phyloP scores from a whole-genome alignment of 2,888 invertebrate species.

The Ypsolopha scabrella region DNA sequence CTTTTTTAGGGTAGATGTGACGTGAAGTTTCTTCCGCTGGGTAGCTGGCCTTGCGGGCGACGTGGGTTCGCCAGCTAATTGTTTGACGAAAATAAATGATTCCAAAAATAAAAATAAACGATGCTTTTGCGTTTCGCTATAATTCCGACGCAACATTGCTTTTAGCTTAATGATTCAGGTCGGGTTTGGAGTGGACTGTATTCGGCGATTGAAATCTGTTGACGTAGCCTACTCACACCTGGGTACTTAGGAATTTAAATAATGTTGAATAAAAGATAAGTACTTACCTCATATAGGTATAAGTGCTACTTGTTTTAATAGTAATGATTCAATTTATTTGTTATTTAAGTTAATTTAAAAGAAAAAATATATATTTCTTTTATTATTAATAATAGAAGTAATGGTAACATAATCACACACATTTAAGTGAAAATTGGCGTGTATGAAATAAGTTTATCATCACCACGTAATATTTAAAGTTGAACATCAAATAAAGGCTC shows the following conservation, averaged over 20 bases:
- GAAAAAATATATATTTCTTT: background rate
- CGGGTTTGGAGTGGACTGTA: background rate
- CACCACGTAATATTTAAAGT: too few species aligned
- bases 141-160: conserved; percentile 48
- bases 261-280: background rate
- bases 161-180: conserved; percentile 22
- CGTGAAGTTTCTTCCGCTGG: conserved; percentile 53
- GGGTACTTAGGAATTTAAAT: background rate
- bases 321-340: too few species aligned
- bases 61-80: conserved; percentile 52
- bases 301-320: background rate
- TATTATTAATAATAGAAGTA: conserved; percentile 9
- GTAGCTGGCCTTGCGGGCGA: conserved; percentile 40
- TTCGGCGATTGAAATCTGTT: background rate
- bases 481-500: too few species aligned
- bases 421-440: too few species aligned
- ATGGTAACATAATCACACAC: too few species aligned
- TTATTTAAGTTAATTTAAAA: background rate
- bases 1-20: conserved; percentile 51
- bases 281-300: background rate
- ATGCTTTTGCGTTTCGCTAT: conserved; percentile 58
- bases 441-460: too few species aligned
- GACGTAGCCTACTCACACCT: background rate
- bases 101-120: conserved; percentile 63
- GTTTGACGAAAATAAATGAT: conserved; percentile 69